Conservation (phyloP, 2,797 vertebrate genomes). For the Eidolon dupreanum region DNA sequence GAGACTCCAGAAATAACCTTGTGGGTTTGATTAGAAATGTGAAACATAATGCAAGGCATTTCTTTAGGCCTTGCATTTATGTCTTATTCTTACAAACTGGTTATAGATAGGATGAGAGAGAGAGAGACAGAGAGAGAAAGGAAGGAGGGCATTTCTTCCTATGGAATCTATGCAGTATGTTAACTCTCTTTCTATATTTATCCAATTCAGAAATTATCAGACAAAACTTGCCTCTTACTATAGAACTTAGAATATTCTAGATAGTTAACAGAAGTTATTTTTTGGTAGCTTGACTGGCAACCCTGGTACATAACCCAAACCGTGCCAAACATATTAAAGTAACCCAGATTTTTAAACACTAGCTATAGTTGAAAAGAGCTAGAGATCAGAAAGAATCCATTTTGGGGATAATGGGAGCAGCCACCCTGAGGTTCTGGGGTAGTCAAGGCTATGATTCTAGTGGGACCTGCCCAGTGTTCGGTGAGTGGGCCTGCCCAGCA, state of each 20-base stretch:
- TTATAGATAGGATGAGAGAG: neutral
- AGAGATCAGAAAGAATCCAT: neutral
- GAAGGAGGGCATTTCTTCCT: neutral
- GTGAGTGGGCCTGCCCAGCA: neutral
- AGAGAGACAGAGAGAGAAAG: neutral
- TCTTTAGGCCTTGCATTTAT: neutral
- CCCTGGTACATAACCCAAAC: neutral
- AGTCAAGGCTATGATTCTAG: too few species aligned
- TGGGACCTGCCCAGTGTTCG: too few species aligned
- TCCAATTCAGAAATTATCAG: neutral
- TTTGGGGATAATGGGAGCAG: neutral
- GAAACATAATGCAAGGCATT: neutral
- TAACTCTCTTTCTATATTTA: neutral
- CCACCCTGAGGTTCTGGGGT: rapidly evolving
- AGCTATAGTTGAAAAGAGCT: neutral
- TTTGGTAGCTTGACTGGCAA: neutral
- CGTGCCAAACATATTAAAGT: neutral
- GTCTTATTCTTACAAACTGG: neutral
- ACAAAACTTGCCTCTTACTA: neutral
- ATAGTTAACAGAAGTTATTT: too few species aligned
- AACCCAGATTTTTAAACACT: neutral
- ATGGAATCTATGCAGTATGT: neutral
- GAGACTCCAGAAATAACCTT: neutral
- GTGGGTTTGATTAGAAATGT: neutral
- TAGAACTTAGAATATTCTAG: neutral